Evolutionary conservation across 2,888 invertebrate genomes (phyloP).

Genomic region (Lithosia quadra): DNA sequence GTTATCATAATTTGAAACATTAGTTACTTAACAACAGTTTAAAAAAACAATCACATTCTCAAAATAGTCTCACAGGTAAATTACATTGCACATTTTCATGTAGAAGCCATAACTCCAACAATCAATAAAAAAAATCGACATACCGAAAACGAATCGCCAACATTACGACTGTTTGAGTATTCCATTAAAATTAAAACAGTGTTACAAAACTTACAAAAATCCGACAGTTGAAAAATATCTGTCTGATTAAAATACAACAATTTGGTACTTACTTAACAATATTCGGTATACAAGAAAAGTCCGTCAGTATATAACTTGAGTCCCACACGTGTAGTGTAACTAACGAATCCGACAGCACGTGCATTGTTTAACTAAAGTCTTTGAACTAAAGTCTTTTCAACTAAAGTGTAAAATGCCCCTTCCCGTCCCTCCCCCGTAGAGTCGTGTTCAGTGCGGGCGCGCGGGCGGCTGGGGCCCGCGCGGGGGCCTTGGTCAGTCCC

Average conservation of each 20-base stretch:
- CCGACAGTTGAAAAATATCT: slow-evolving; percentile 16
- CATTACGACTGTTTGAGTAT: slow-evolving; percentile 21
- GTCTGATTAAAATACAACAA: slow-evolving; percentile 24
- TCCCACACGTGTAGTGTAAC: slow-evolving; percentile 17
- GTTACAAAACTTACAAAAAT: slow-evolving; percentile 16
- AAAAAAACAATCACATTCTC: slow-evolving; percentile 23
- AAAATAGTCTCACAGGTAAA: slow-evolving; percentile 21
- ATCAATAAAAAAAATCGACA: slow-evolving; percentile 14
- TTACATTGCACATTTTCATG: slow-evolving; percentile 30
- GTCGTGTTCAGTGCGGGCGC: slow-evolving; percentile 71
- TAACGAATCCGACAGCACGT: slow-evolving; percentile 19
- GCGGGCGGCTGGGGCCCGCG: slow-evolving; percentile 80
- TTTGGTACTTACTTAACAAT: slow-evolving; percentile 25
- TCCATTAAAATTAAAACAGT: slow-evolving; percentile 18
- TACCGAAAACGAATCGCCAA: neutral
- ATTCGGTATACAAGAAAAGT: slow-evolving; percentile 26
- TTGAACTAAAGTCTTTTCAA: slow-evolving; percentile 26
- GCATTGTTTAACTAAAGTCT: slow-evolving; percentile 19
- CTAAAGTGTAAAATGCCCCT: slow-evolving; percentile 29
- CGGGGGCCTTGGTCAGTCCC: slow-evolving; percentile 89
- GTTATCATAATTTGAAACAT: slow-evolving; percentile 28
- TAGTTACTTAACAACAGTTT: slow-evolving; percentile 29
- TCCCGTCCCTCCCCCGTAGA: slow-evolving; percentile 32
- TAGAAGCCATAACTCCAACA: slow-evolving; percentile 15
- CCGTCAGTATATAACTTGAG: slow-evolving; percentile 17